Base-by-base conservation (phyloP, 2,888 invertebrate species). In the Penaeus monodon region DNA sequence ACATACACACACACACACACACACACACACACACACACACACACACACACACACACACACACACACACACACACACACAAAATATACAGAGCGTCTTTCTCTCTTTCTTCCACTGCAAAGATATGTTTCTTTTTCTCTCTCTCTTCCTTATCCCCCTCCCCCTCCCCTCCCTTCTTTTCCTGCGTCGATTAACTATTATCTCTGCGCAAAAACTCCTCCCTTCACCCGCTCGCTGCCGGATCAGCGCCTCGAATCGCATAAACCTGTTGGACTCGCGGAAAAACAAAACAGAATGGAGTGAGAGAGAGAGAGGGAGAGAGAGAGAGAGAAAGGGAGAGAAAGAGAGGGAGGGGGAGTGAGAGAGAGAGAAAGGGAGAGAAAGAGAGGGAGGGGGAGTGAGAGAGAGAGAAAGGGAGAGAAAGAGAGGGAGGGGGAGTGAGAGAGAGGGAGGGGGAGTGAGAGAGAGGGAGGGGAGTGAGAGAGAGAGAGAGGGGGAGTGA, bases 341-440 rank as follows among this genome's bases (percentile, higher is more conserved):
- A 74, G 78, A 78, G 78, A 78, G 78, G 49, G 78, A 78, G 78
- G 49, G 73, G 22, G 29, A 29, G 29, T 27, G 27, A 73, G 29
- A 27, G 73, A 73, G 73, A 73, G 73, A 73, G 33, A 73, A 29
- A 27, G 17, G 38, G 6, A 38, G 3, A 38, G 6, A 38, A 6
- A 38, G 3, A 38, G 38, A 38, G 38, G 6, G 38, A 38, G 38
- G 6, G 38, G 2, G 6, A 38, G 6, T 6, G 6, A 38, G 6
- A 6, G n/a, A n/a, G n/a, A n/a, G n/a, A n/a, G n/a, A n/a, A n/a
- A 73, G 73, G 29, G 73, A 73, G 73, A 73, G 73, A 73, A 29
- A 73, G 73, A 73, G 27, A 27, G 27, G 29, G 73, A 73, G 73
- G 29, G 73, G 17, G 27, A 73, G 6, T 10, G 44, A 44, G 8